Percentiles rank a stretch among this genome's conserved stretches.
These are phyloP conservation scores for Batillaria attramentaria DNA, from an alignment of 1,140 invertebrate species.

Conservation along the genomic window DNA sequence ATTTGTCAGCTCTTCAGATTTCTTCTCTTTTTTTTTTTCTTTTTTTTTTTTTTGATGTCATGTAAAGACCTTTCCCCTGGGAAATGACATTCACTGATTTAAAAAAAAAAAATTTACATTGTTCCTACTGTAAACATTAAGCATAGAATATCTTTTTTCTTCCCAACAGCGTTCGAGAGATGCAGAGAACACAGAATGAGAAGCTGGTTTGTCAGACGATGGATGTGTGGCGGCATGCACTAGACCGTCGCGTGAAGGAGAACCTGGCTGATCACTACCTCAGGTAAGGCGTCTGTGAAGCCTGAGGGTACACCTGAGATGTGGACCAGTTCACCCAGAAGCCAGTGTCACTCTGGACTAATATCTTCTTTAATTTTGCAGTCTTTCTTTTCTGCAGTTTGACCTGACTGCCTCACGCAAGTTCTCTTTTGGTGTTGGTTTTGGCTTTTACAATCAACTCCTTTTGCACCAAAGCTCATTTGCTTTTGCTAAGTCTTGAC, in stretches of 20 bases:
- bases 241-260: constrained; percentile 13
- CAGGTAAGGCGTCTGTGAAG: too few relatives aligned
- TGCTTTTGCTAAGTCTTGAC: too few relatives aligned
- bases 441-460: too few relatives aligned
- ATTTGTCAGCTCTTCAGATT: background rate
- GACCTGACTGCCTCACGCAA: background rate
- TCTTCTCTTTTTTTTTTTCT: background rate
- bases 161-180: constrained; percentile 6
- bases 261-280: constrained; percentile 14
- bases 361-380: too few relatives aligned
- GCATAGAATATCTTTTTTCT: background rate
- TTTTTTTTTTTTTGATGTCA: background rate
- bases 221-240: constrained; percentile 9
- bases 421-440: background rate
- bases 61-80: background rate
- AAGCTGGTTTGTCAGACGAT: constrained; percentile 18
- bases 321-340: too few relatives aligned
- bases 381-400: too few relatives aligned
- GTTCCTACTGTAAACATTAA: background rate
- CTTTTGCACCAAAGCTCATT: too few relatives aligned
- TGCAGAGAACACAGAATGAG: constrained; percentile 18
- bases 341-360: too few relatives aligned
- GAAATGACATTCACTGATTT: background rate
- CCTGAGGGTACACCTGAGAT: too few relatives aligned
- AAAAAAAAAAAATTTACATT: background rate